Evolutionary conservation across 2,888 invertebrate species (phyloP).

Genomic region (Germaria angustata): DNA sequence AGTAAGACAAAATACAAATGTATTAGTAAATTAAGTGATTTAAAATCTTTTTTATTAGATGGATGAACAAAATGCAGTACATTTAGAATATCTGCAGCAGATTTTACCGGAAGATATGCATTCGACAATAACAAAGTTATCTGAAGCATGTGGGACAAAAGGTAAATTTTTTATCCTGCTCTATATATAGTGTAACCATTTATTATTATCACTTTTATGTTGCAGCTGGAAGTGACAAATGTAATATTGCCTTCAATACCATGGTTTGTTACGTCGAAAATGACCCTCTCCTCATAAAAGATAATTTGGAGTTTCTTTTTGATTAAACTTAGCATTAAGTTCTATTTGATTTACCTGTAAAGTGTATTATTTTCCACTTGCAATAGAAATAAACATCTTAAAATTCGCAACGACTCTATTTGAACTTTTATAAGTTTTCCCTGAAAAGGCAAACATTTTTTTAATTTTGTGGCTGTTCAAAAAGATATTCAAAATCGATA

Average conservation of each 20-base stretch:
- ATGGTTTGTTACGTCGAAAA: constrained; percentile 75
- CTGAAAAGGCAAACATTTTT: constrained; percentile 68
- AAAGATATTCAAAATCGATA: no score
- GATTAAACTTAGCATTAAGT: constrained; percentile 39
- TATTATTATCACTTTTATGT: constrained; percentile 6
- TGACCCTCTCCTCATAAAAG: constrained; percentile 69
- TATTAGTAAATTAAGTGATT: background rate
- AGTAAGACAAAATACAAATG: constrained; percentile 69
- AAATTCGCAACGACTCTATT: constrained; percentile 81
- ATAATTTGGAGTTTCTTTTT: constrained; percentile 61
- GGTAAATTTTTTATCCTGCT: constrained; percentile 67
- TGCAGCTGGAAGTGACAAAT: constrained; percentile 76
- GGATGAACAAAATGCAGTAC: constrained; percentile 72
- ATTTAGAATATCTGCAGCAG: constrained; percentile 74
- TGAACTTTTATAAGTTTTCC: constrained; percentile 81
- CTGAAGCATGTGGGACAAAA: constrained; percentile 73
- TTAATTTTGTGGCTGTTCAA: no score
- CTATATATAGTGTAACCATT: constrained; percentile 40
- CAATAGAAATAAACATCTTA: constrained; percentile 75
- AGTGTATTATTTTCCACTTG: constrained; percentile 73
- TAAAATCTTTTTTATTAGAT: constrained; percentile 70
- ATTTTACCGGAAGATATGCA: constrained; percentile 75
- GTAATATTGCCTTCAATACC: constrained; percentile 76
- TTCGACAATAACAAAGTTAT: constrained; percentile 69
- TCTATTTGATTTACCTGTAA: constrained; percentile 74